Conservation (phyloP, 2,888 invertebrate species). For the Pelosia muscerda region DNA sequence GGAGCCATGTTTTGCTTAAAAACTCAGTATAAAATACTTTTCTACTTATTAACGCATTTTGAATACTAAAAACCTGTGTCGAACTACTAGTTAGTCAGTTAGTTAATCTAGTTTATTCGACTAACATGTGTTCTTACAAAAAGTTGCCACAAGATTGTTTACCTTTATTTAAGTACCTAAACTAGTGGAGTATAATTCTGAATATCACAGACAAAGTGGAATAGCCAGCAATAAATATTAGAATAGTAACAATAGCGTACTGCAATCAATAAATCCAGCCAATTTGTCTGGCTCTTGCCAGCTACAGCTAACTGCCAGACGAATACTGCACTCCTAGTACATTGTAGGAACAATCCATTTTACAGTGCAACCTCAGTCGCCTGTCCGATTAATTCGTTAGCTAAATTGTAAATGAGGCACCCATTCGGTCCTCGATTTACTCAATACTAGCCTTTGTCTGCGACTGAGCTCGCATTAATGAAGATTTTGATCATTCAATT, state of each 20-base stretch:
- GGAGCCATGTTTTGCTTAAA: no score
- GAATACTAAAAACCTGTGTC: no score
- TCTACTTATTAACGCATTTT: no score
- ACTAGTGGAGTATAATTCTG: background rate
- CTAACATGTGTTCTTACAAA: no score
- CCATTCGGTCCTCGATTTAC: constrained; percentile 38
- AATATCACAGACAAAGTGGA: background rate
- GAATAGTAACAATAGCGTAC: constrained; percentile 3
- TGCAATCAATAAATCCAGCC: constrained; percentile 17
- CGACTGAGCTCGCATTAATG: background rate
- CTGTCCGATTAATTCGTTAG: constrained; percentile 48
- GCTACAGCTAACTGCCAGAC: constrained; percentile 4
- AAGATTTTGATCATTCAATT: background rate
- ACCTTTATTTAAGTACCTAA: no score
- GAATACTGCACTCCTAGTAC: constrained; percentile 10
- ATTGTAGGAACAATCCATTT: constrained; percentile 41
- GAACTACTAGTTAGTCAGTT: no score
- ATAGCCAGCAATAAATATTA: background rate
- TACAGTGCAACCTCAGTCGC: constrained; percentile 34
- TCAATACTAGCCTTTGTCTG: constrained; percentile 20
- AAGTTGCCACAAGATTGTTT: no score
- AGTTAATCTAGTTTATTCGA: no score
- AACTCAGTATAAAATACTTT: no score
- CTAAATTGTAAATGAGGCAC: constrained; percentile 52
- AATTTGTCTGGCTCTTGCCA: constrained; percentile 13